These are phyloP conservation scores for Dromas ardeola DNA, from an alignment of 2,113 vertebrate genomes.

Conservation along the genomic window DNA sequence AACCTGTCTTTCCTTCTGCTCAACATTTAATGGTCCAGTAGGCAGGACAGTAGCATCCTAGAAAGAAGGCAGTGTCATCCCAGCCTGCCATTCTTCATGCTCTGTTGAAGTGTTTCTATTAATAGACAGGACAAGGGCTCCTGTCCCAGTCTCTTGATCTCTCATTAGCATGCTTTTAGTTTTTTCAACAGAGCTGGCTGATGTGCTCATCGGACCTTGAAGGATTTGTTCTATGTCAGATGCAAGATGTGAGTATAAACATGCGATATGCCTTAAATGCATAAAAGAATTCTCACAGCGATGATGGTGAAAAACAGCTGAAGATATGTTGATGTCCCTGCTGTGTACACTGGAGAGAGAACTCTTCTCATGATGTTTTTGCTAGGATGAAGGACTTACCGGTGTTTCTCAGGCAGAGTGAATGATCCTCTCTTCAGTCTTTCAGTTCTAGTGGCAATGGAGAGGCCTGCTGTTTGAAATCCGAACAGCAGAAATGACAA, in stretches of 20 bases:
- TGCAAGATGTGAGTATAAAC: not conserved
- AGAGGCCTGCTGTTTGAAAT: not conserved
- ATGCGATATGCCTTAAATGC: not conserved
- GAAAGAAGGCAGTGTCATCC: not conserved
- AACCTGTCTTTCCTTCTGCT: conserved; percentile 42
- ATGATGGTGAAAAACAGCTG: not conserved
- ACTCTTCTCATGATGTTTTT: not conserved
- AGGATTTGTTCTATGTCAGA: not conserved
- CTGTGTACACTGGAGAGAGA: not conserved
- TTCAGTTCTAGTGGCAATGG: not conserved
- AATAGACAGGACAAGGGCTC: not conserved
- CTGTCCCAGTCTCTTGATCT: not conserved
- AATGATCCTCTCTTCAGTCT: not conserved
- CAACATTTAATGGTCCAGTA: not conserved
- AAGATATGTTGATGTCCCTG: not conserved
- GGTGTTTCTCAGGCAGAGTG: not conserved
- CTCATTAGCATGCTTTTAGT: not conserved
- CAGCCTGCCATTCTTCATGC: not conserved
- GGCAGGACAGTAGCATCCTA: conserved; percentile 5
- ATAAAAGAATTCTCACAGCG: accelerated
- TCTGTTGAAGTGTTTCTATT: conserved; percentile 17
- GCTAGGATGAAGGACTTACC: not conserved
- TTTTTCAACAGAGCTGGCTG: not conserved
- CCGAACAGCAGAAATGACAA: not conserved
- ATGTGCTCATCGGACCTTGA: conserved; percentile 15